A percentile compares a stretch with the other conserved stretches of the same genome.
phyloP scores from a whole-genome alignment of 2,888 invertebrate species.

The Platerodrilus igneus region DNA sequence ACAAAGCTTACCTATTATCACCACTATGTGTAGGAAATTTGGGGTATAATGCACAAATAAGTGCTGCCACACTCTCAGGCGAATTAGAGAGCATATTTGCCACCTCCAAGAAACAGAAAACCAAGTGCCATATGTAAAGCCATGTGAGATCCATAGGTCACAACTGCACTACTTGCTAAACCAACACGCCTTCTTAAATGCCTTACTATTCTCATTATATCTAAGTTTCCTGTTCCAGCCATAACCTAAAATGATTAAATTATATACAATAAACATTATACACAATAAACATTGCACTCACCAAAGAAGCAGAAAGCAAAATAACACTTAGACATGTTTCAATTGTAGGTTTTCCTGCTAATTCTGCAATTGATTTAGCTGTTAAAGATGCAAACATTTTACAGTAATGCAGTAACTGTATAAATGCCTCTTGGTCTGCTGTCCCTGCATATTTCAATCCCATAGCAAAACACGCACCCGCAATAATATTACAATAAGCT shows the following conservation, averaged over 20 bases:
- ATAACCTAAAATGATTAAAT: constrained; percentile 61
- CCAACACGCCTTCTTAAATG: constrained; percentile 79
- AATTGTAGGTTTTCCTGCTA: constrained; percentile 84
- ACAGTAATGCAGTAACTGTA: constrained; percentile 70
- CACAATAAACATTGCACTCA: constrained; percentile 38
- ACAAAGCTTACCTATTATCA: constrained; percentile 88
- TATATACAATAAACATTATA: constrained; percentile 5
- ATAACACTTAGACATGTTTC: constrained; percentile 85
- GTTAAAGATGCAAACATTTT: constrained; percentile 64
- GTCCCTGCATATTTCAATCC: constrained; percentile 93
- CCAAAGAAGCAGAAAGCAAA: constrained; percentile 75
- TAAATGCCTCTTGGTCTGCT: constrained; percentile 74
- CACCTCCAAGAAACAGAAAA: constrained; percentile 89
- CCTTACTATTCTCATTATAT: constrained; percentile 75
- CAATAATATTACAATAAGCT: constrained; percentile 93
- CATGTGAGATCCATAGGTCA: constrained; percentile 88
- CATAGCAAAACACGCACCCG: constrained; percentile 90
- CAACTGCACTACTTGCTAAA: constrained; percentile 60
- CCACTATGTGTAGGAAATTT: constrained; percentile 95
- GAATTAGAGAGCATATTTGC: constrained; percentile 80
- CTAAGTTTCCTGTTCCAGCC: constrained; percentile 90
- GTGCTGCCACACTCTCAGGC: constrained; percentile 80
- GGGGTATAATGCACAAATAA: constrained; percentile 92
- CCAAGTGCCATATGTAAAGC: constrained; percentile 95
- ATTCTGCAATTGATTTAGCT: constrained; percentile 71